Evolutionary conservation across 2,113 vertebrate genomes (phyloP).

Genomic region (Pogonocichla stellata): DNA sequence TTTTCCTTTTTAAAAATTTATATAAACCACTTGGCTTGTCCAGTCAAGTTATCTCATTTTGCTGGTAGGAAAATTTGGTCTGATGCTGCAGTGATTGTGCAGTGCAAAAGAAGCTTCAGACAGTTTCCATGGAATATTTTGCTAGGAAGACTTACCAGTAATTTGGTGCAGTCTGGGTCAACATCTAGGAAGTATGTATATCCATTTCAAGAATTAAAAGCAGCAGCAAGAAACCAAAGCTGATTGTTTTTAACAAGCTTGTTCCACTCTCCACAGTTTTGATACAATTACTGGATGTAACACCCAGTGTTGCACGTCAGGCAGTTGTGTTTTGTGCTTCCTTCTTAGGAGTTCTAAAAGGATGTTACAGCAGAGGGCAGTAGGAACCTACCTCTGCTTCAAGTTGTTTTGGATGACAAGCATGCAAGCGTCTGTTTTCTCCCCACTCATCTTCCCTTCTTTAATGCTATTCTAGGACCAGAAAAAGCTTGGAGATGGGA

Average conservation of each 20-base stretch:
- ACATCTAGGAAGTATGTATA: background rate
- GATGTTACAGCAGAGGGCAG: conserved; percentile 52
- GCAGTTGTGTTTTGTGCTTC: background rate
- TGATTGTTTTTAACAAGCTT: background rate
- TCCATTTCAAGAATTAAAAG: background rate
- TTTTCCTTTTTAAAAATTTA: background rate
- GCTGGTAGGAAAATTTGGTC: background rate
- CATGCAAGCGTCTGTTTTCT: background rate
- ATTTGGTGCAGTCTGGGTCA: background rate
- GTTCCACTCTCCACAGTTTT: background rate
- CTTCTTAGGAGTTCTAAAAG: background rate
- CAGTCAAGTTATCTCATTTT: background rate
- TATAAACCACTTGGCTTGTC: background rate
- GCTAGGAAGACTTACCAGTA: background rate
- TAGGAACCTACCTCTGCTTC: background rate
- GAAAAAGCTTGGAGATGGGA: background rate
- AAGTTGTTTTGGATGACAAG: background rate
- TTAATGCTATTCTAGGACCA: background rate
- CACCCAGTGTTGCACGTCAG: background rate
- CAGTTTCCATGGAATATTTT: background rate
- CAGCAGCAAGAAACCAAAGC: background rate
- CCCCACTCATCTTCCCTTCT: background rate
- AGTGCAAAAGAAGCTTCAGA: background rate
- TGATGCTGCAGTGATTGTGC: background rate
- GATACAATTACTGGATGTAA: background rate